Base-by-base conservation (phyloP, 2,888 invertebrate species). In the Marronus borbonicus region DNA sequence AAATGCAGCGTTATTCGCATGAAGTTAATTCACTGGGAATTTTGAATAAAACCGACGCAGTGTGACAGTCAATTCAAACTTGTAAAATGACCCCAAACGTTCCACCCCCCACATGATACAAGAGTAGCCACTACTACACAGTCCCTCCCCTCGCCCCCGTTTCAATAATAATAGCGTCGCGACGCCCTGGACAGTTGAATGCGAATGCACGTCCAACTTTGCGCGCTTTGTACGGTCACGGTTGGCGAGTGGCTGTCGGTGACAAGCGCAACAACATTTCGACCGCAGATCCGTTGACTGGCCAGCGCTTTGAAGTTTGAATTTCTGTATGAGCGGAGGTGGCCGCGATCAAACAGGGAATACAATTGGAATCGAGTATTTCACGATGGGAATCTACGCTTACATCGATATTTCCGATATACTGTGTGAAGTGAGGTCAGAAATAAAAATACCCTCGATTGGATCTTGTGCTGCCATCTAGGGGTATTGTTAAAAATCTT, bases 51-150 rank as follows among this genome's bases (percentile, higher is more conserved):
- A 83, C 84, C 82, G 83, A 81, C 83, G 77, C 81, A 78, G 80
- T 81, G 84, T 84, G 85, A 86, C 86, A 86, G 85, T 86, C 86
- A 86, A 87, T 87, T 86, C 85, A 85, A 86, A 44, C 86, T 86
- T 86, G 86, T 86, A 86, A 87, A 87, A 86, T 87, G 87, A 86
- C 86, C 86, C 85, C 86, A 86, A 85, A 44, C 78, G 74, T 12
- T 84, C 82, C 81, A 84, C 81, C 83, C 44, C 44, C 44, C 44
- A 2, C 44, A 2, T 8, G 44, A 44, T 44, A 44, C 44, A 36
- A 36, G 44, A 44, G 44, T 44, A 12, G 12, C 44, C 12, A 8
- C 12, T 8, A 8, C 12, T 44, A 12, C 8, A 44, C 10, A 44
- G 1, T 44, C 44, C 44, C 44, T 44, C 44, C 44, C 8, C 44